phyloP scores from a whole-genome alignment of 64 coral and sea anemone genomes.

The Montipora efflorescens region DNA sequence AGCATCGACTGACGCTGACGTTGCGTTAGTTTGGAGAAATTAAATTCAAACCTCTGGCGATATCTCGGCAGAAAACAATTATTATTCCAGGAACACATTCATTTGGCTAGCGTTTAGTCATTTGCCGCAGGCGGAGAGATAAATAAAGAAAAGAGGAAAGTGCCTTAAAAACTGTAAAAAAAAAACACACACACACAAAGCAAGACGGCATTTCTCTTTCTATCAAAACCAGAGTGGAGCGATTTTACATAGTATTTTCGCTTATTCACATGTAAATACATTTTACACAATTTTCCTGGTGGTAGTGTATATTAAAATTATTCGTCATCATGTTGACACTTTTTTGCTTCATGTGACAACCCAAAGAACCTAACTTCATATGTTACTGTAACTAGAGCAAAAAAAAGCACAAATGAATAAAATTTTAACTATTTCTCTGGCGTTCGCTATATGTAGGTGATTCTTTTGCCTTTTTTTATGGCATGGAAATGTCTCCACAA shows the following conservation, averaged over 20 bases:
- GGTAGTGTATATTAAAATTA: background rate
- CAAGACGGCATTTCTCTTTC: background rate
- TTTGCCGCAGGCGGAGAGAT: background rate
- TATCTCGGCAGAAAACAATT: background rate
- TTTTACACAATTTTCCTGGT: background rate
- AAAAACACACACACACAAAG: background rate
- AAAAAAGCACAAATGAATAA: too few species aligned
- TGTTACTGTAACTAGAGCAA: too few species aligned
- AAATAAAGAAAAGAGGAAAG: background rate
- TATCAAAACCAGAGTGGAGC: background rate
- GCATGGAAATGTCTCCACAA: too few species aligned
- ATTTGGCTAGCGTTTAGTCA: too few species aligned
- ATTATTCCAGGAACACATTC: too few species aligned
- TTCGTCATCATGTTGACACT: background rate
- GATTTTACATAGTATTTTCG: background rate
- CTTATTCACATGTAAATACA: background rate
- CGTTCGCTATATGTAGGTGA: too few species aligned
- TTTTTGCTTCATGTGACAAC: background rate
- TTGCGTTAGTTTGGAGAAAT: background rate
- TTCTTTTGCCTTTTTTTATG: too few species aligned
- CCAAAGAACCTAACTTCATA: too few species aligned
- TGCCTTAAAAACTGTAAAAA: background rate
- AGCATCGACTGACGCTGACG: background rate
- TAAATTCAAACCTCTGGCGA: background rate
- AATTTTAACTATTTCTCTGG: too few species aligned